These are phyloP conservation scores for Phocoena sinus DNA, from an alignment of 2,113 vertebrate genomes.

Conservation along the genomic window DNA sequence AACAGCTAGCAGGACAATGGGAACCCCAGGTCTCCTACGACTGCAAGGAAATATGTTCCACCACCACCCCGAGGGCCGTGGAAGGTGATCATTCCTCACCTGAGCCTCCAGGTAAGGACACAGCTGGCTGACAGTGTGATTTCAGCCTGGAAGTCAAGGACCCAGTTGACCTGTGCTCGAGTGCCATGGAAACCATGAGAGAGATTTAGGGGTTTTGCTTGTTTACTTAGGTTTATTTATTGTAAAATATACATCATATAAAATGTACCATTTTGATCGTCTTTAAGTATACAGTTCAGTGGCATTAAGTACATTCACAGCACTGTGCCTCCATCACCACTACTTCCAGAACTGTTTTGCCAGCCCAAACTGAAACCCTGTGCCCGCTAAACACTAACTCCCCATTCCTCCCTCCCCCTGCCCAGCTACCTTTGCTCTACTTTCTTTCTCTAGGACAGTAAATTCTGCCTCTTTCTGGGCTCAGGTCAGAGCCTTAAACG, in stretches of 20 bases:
- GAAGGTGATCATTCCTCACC: accelerated
- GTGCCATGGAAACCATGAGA: neutral
- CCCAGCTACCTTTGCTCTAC: neutral
- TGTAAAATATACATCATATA: neutral
- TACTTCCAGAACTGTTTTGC: neutral
- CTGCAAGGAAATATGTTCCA: neutral
- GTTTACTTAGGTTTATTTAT: neutral
- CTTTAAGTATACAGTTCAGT: neutral
- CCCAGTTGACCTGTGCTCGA: neutral
- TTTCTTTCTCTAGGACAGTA: neutral
- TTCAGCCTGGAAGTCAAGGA: neutral
- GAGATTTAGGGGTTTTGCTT: neutral
- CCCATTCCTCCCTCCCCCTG: accelerated
- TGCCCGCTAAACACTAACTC: too few relatives aligned
- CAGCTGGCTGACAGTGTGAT: too few relatives aligned
- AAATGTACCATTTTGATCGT: too few relatives aligned
- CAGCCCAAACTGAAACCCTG: neutral
- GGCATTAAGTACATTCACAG: too few relatives aligned
- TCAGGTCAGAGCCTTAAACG: neutral
- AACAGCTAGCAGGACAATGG: neutral
- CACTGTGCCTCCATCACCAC: neutral
- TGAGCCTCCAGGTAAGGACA: neutral
- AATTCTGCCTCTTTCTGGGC: neutral
- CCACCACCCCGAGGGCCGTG: accelerated
- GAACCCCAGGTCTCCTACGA: neutral